These are phyloP conservation scores for Drosophila gunungcola DNA, from an alignment of 1,140 invertebrate genomes.

Conservation along the genomic window DNA sequence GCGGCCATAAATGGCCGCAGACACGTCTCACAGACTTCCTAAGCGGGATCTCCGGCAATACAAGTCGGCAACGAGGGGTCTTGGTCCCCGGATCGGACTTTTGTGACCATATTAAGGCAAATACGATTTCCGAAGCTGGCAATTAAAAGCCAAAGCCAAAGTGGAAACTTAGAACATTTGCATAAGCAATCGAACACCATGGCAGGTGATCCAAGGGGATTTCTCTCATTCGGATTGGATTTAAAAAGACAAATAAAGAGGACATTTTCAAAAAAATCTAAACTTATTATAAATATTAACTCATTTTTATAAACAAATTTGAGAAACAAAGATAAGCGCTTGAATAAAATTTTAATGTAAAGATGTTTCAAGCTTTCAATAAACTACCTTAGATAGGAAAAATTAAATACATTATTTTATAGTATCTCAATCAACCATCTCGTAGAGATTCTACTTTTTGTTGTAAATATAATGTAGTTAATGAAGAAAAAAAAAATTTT, in stretches of 20 bases:
- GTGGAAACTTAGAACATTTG: slow-evolving; percentile 69
- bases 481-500: no score
- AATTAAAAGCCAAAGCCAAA: slow-evolving; percentile 74
- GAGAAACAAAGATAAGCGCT: no score
- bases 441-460: no score
- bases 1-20: slow-evolving; percentile 62
- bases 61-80: background rate
- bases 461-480: no score
- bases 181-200: slow-evolving; percentile 60
- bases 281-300: no score
- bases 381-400: no score
- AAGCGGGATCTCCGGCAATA: slow-evolving; percentile 49
- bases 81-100: slow-evolving; percentile 45
- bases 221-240: background rate
- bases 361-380: no score
- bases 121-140: slow-evolving; percentile 73
- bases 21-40: slow-evolving; percentile 62
- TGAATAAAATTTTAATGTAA: no score
- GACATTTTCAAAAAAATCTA: no score
- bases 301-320: no score
- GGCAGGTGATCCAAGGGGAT: slow-evolving; percentile 4
- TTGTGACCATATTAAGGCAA: slow-evolving; percentile 77
- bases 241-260: background rate
- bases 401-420: no score
- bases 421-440: no score